Evolutionary conservation across 2,888 invertebrate species (phyloP).

Genomic region (Hyalella azteca): DNA sequence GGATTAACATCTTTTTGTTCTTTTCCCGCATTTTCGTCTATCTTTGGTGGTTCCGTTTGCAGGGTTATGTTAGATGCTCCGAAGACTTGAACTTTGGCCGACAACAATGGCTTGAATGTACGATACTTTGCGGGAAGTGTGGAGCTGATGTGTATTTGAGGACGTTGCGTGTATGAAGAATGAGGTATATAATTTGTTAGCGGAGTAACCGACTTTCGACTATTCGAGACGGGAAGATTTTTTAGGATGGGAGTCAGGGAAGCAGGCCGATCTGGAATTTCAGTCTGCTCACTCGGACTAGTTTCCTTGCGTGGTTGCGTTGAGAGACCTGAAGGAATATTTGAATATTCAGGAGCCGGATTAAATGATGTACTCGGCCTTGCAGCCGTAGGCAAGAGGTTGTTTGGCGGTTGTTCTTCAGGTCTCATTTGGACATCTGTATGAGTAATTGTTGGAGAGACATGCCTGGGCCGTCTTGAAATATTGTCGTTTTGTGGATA

Average conservation of each 20-base stretch:
- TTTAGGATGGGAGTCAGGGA: neutral
- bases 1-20: neutral
- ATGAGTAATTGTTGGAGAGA: neutral
- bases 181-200: neutral
- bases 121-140: constrained; percentile 4
- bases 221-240: neutral
- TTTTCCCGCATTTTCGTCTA: neutral
- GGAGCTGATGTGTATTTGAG: neutral
- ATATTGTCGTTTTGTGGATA: neutral
- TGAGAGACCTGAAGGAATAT: neutral
- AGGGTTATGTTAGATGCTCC: neutral
- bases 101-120: neutral
- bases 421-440: neutral
- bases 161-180: neutral
- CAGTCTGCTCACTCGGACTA: neutral
- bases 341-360: no score
- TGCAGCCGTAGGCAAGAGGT: neutral
- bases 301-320: no score
- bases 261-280: neutral
- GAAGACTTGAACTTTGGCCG: neutral
- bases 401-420: no score
- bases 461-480: neutral
- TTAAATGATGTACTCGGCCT: no score
- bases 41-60: neutral
- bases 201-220: neutral